Percentiles rank a stretch among this genome's conserved stretches.
Conservation (phyloP, 2,888 invertebrate species). For the Cynaeus angustus region DNA sequence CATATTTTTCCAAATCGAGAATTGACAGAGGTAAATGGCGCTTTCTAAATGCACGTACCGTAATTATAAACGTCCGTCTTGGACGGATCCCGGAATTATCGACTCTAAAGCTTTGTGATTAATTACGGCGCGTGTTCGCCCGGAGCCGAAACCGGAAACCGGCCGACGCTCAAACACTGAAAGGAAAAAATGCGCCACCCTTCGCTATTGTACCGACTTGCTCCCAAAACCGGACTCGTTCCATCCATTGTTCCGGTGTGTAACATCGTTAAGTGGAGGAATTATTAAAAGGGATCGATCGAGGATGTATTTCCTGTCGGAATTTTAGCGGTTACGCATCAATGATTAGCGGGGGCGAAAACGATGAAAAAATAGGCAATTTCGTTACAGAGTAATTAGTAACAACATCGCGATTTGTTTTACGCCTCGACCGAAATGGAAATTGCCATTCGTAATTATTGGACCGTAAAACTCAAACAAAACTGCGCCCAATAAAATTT, state of each 20-base stretch:
- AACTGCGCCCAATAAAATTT: neutral
- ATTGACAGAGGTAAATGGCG: constrained; percentile 4
- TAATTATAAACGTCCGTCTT: constrained; percentile 24
- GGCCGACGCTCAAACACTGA: constrained; percentile 22
- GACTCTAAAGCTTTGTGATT: constrained; percentile 15
- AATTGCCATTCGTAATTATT: constrained; percentile 5
- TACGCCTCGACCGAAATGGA: neutral
- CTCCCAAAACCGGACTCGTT: constrained; percentile 16
- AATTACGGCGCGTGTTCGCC: constrained; percentile 28
- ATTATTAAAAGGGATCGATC: constrained; percentile 32
- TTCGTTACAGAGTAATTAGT: neutral
- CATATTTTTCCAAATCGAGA: neutral
- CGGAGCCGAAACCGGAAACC: constrained; percentile 41
- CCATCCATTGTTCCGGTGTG: constrained; percentile 20
- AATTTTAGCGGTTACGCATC: neutral
- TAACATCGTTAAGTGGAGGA: constrained; percentile 27
- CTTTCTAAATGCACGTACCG: constrained; percentile 16
- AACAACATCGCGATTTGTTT: constrained; percentile 2
- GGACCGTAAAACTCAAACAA: neutral
- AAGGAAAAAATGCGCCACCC: constrained; percentile 5
- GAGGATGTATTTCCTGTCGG: constrained; percentile 7
- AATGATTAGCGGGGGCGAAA: neutral
- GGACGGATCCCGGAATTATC: constrained; percentile 29
- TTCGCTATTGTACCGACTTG: constrained; percentile 9
- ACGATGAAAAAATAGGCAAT: neutral